phyloP scores from a whole-genome alignment of 1,140 invertebrate species.

The Heliconius melpomene region DNA sequence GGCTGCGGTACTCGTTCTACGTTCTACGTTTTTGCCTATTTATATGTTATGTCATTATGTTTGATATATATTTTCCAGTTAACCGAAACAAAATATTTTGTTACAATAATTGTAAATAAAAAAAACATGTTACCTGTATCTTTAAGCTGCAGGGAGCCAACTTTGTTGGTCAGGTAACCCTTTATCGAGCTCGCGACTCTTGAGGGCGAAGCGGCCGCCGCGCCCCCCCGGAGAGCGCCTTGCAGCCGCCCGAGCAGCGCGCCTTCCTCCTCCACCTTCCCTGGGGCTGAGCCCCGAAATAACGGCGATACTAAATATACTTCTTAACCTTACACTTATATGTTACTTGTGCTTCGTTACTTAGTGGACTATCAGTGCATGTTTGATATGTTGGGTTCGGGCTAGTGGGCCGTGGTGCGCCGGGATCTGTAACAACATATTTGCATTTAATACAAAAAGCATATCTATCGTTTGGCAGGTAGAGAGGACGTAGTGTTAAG shows the following conservation, averaged over 20 bases:
- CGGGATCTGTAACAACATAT: constrained; percentile 60
- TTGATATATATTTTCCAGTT: neutral
- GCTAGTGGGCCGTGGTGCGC: constrained; percentile 66
- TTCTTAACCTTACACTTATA: constrained; percentile 7
- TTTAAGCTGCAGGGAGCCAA: constrained; percentile 72
- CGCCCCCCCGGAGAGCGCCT: constrained; percentile 78
- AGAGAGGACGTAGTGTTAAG: neutral
- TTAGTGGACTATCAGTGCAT: constrained; percentile 64
- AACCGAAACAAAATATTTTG: neutral
- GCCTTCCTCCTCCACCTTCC: constrained; percentile 81
- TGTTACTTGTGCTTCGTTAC: constrained; percentile 2
- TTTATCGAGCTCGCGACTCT: constrained; percentile 71
- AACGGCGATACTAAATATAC: neutral
- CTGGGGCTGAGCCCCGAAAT: constrained; percentile 58
- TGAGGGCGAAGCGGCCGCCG: constrained; percentile 75
- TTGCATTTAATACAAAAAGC: neutral
- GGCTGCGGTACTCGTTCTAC: neutral
- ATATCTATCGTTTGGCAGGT: neutral
- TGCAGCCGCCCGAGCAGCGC: constrained; percentile 78
- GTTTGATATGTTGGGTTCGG: constrained; percentile 72
- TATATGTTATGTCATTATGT: too few species aligned
- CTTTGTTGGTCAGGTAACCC: constrained; percentile 72
- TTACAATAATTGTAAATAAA: neutral
- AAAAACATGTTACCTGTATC: constrained; percentile 64
- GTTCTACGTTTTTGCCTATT: neutral